Evolutionary conservation across 1,140 invertebrate species (phyloP).

Genomic region (Anoplophora glabripennis): DNA sequence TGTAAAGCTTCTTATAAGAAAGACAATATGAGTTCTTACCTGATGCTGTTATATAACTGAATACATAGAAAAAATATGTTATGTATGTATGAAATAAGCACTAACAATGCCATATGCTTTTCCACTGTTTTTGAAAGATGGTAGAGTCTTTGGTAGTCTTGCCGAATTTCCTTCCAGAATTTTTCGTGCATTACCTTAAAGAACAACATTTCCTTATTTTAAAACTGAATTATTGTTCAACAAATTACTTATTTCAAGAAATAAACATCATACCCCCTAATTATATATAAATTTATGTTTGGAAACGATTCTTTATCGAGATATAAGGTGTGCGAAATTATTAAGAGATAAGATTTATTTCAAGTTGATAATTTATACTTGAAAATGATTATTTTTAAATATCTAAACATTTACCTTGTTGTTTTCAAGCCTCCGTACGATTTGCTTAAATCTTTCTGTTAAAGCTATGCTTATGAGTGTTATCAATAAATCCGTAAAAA

Average conservation of each 20-base stretch:
- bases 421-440: conserved; percentile 55
- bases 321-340: too few species aligned
- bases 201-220: neutral
- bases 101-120: conserved; percentile 55
- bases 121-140: conserved; percentile 57
- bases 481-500: conserved; percentile 64
- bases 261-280: too few species aligned
- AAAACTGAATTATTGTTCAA: neutral
- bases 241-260: too few species aligned
- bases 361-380: too few species aligned
- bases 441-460: conserved; percentile 56
- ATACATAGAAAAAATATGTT: conserved; percentile 73
- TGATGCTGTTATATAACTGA: conserved; percentile 69
- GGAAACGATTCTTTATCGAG: too few species aligned
- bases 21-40: too few species aligned
- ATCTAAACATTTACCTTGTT: conserved; percentile 30
- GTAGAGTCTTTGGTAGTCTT: conserved; percentile 58
- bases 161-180: conserved; percentile 56
- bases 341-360: too few species aligned
- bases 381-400: too few species aligned
- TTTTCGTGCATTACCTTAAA: conserved; percentile 43
- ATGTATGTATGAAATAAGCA: conserved; percentile 65
- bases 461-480: conserved; percentile 60
- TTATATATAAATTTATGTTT: too few species aligned
- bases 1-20: too few species aligned